Evolutionary conservation across 1,140 invertebrate genomes (phyloP).

Genomic region (Drosophila chauvacae): DNA sequence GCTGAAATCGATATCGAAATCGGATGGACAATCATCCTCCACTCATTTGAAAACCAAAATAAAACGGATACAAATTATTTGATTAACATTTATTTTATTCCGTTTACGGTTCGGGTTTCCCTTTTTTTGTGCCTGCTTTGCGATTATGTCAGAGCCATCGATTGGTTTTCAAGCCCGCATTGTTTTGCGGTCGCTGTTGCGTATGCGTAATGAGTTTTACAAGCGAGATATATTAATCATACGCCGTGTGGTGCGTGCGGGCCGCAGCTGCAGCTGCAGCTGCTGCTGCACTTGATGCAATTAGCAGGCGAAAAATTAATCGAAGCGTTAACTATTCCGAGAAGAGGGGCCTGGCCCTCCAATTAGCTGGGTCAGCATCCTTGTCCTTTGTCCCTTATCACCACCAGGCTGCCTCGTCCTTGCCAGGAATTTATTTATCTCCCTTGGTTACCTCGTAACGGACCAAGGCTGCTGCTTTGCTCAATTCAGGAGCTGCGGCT

Average conservation of each 20-base stretch:
- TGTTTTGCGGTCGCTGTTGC: constrained; percentile 41
- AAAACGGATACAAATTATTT: constrained; percentile 17
- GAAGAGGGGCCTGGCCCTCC: neutral
- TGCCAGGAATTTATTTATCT: constrained; percentile 15
- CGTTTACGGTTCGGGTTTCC: constrained; percentile 3
- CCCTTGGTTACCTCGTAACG: constrained; percentile 10
- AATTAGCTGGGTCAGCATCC: neutral
- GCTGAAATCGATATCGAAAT: constrained; percentile 28
- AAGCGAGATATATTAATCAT: constrained; percentile 52
- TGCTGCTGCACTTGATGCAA: constrained; percentile 46
- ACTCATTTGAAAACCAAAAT: constrained; percentile 14
- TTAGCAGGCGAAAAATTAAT: constrained; percentile 24
- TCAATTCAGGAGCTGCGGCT: neutral
- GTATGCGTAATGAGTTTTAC: constrained; percentile 60
- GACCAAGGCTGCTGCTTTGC: neutral
- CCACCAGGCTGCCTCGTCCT: constrained; percentile 1
- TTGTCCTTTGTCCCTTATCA: constrained; percentile 6
- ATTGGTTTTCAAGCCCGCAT: constrained; percentile 43
- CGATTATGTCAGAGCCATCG: constrained; percentile 45
- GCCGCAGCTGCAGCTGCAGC: neutral
- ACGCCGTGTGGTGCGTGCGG: constrained; percentile 49
- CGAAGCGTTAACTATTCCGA: constrained; percentile 8
- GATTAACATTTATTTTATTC: constrained; percentile 27
- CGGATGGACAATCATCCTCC: neutral
- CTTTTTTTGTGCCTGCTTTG: constrained; percentile 12